Evolutionary conservation across 2,888 invertebrate species (phyloP), one percentile per base, ranked within the genome.

Genomic region (Brenthis ino): DNA sequence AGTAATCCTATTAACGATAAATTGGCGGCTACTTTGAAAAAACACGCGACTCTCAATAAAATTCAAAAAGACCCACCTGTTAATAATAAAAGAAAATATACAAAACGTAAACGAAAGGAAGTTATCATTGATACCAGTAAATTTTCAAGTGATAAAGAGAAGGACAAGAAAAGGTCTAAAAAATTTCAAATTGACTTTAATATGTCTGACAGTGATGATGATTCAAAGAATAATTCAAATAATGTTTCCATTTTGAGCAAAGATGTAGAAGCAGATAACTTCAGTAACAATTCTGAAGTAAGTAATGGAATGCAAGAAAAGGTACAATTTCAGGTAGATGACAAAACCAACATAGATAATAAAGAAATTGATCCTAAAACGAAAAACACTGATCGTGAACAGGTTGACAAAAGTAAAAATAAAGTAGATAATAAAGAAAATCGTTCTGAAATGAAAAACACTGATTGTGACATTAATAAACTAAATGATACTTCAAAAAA

Each of bases 21-120:
- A 77, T 80, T 92, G 74, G 87, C 85, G 13, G 87, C 77, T 11
- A 91, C 90, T 43, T 79, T 91, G 24, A 89, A 89, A 71, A 93
- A 89, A 80, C 91, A 90, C 67, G 84, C 91, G 6, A 78, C 82
- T 60, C 74, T 89, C 11, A 91, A 91, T 72, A 87, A 83, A 76
- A 70, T 74, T 13, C 82, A 79, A 53, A 87, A 73, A 56, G 85
- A 86, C 72, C 81, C 80, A 43, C 80, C 80, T 57, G 67, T 70
- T 65, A 53, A 77, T 51, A 76, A 78, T 66, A 86, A 84, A 72
- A 82, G 80, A 74, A 80, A 75, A 51, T 53, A 70, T 47, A 77
- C 74, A 47, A 85, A 86, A 72, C 80, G 87, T 47, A 88, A 87
- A 79, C 76, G 83, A 65, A 91, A 86, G 80, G 82, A 85, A 79